Percentiles rank a stretch among this genome's conserved stretches.
phyloP scores from a whole-genome alignment of 2,888 invertebrate species.

The Phalera bucephala region DNA sequence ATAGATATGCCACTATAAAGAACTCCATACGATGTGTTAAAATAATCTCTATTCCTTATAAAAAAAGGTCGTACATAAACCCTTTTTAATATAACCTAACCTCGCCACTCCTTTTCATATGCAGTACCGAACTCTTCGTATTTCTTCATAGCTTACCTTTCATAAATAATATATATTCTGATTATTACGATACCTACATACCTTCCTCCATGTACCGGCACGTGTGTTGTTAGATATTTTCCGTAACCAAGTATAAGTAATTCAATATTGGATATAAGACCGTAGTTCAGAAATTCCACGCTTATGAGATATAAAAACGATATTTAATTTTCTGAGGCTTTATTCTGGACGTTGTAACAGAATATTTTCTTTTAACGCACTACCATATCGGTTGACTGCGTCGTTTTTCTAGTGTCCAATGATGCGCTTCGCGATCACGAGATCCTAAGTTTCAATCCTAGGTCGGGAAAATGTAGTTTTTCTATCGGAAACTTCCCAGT shows the following conservation, averaged over 20 bases:
- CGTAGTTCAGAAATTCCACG: constrained; percentile 14
- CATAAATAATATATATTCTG: constrained; percentile 3
- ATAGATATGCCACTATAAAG: too few relatives aligned
- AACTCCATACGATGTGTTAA: too few relatives aligned
- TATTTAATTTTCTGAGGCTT: constrained; percentile 14
- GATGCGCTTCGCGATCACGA: too few relatives aligned
- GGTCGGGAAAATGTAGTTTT: too few relatives aligned
- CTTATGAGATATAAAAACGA: constrained; percentile 14
- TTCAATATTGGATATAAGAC: constrained; percentile 15
- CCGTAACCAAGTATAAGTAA: constrained; percentile 10
- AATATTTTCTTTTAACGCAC: constrained; percentile 3
- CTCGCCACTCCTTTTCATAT: not conserved
- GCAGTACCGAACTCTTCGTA: not conserved
- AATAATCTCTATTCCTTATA: not conserved
- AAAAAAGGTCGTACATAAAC: not conserved
- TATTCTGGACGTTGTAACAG: not conserved
- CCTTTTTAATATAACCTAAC: not conserved
- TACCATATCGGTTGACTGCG: not conserved
- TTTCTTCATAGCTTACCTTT: not conserved
- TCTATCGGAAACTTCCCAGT: too few relatives aligned
- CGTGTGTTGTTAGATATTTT: constrained; percentile 2
- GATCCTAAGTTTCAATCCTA: too few relatives aligned
- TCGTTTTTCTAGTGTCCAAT: too few relatives aligned
- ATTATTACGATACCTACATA: constrained; percentile 1
- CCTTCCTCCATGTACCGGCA: not conserved